Evolutionary conservation across 1,140 invertebrate genomes (phyloP).

Genomic region (Platyura marginata): DNA sequence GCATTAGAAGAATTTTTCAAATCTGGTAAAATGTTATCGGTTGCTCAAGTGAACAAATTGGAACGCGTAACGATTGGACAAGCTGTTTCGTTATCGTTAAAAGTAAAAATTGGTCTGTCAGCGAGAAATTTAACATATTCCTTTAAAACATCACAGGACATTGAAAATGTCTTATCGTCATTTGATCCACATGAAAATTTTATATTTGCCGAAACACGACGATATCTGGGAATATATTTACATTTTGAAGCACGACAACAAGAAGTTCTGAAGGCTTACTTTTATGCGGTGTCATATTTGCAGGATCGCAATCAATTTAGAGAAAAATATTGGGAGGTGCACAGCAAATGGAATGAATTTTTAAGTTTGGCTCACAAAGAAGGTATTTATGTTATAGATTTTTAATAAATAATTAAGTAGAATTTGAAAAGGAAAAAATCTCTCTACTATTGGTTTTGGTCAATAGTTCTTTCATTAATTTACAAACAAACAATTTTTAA

Average conservation of each 20-base stretch:
- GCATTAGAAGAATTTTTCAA: slow-evolving; percentile 40
- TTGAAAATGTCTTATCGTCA: slow-evolving; percentile 23
- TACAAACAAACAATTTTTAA: no score
- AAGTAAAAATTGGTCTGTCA: slow-evolving; percentile 19
- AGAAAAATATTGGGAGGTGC: slow-evolving; percentile 28
- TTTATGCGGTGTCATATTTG: slow-evolving; percentile 24
- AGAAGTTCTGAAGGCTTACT: slow-evolving; percentile 22
- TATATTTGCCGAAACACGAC: slow-evolving; percentile 21
- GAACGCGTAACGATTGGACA: slow-evolving; percentile 38
- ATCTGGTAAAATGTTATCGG: slow-evolving; percentile 26
- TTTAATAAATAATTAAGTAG: no score
- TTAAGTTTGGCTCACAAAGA: slow-evolving; percentile 19
- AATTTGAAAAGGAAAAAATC: no score
- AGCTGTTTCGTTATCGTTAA: slow-evolving; percentile 23
- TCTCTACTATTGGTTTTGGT: not conserved
- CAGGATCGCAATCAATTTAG: slow-evolving; percentile 24
- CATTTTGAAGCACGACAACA: slow-evolving; percentile 20
- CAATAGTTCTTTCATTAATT: not conserved
- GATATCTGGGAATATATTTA: slow-evolving; percentile 19
- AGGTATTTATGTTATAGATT: no score
- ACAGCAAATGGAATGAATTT: slow-evolving; percentile 23
- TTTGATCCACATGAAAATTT: slow-evolving; percentile 27
- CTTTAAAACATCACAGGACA: slow-evolving; percentile 14
- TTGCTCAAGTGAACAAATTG: slow-evolving; percentile 30
- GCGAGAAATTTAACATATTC: slow-evolving; percentile 15